These are phyloP conservation scores for Cremastinae sp. DNA, from an alignment of 2,888 invertebrate species.

Conservation along the genomic window DNA sequence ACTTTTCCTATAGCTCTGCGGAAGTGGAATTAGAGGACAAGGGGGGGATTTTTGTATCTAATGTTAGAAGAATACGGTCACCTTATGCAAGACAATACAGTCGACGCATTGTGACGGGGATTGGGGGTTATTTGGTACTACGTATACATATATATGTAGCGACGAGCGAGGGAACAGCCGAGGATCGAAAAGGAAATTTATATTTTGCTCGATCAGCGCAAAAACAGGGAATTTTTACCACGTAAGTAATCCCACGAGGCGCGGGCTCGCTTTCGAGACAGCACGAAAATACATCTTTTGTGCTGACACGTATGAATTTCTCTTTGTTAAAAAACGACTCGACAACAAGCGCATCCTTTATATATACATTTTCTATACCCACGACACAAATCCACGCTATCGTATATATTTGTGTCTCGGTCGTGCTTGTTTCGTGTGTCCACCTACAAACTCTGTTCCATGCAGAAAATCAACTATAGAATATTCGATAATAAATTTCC, in stretches of 20 bases:
- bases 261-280: conserved; percentile 29
- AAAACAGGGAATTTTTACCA: conserved; percentile 6
- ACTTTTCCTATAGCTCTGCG: background rate
- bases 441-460: too few relatives aligned
- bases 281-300: conserved; percentile 54
- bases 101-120: conserved; percentile 2
- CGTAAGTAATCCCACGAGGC: conserved; percentile 39
- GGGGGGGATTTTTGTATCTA: conserved; percentile 8
- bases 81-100: conserved; percentile 44
- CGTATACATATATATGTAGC: too few relatives aligned
- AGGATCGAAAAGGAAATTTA: conserved; percentile 33
- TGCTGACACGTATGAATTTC: conserved; percentile 35
- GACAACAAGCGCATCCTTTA: conserved; percentile 16
- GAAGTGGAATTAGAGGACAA: background rate
- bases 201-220: conserved; percentile 21
- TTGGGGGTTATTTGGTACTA: too few relatives aligned
- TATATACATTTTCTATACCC: conserved; percentile 11
- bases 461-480: too few relatives aligned
- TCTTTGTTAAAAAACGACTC: conserved; percentile 26
- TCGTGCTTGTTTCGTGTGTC: too few relatives aligned
- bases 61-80: conserved; percentile 25
- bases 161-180: background rate
- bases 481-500: too few relatives aligned
- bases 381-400: conserved; percentile 36
- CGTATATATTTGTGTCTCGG: conserved; percentile 1